Percentiles rank a stretch among this genome's conserved stretches.
phyloP scores from a whole-genome alignment of 2,888 invertebrate genomes.

The Mesoligia furuncula region DNA sequence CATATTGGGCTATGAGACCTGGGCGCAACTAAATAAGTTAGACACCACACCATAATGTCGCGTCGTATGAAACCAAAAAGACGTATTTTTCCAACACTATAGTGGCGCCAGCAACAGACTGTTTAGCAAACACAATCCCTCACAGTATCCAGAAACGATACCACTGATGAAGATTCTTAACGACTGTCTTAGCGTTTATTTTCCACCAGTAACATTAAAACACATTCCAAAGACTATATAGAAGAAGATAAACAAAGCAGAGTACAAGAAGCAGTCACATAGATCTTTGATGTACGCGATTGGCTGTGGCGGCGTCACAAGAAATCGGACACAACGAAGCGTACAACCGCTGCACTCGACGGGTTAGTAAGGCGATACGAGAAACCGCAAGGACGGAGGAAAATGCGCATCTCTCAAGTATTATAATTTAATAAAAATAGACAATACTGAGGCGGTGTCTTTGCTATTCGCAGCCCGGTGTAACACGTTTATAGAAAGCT shows the following conservation, averaged over 20 bases:
- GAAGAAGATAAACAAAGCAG: slow-evolving; percentile 29
- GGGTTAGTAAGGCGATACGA: slow-evolving; percentile 59
- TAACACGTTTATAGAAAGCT: slow-evolving; percentile 10
- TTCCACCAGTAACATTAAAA: slow-evolving; percentile 6
- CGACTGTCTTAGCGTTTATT: background rate
- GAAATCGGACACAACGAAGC: slow-evolving; percentile 69
- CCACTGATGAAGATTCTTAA: background rate
- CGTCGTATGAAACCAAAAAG: slow-evolving; percentile 4
- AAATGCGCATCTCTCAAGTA: slow-evolving; percentile 65
- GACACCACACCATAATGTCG: background rate
- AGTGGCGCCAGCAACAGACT: background rate
- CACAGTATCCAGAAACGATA: background rate
- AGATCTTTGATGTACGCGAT: slow-evolving; percentile 40
- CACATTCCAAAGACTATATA: slow-evolving; percentile 5
- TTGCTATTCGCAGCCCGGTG: slow-evolving; percentile 18
- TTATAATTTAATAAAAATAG: slow-evolving; percentile 57
- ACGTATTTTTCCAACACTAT: background rate
- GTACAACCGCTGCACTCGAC: slow-evolving; percentile 65
- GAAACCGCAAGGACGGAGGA: slow-evolving; percentile 67
- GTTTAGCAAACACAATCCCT: slow-evolving; percentile 6
- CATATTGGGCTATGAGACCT: background rate
- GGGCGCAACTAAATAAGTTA: background rate
- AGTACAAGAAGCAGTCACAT: slow-evolving; percentile 40
- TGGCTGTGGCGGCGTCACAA: slow-evolving; percentile 51
- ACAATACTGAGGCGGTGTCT: slow-evolving; percentile 27